Conservation (phyloP, 2,888 invertebrate species). For the Drosophila neutralis region DNA sequence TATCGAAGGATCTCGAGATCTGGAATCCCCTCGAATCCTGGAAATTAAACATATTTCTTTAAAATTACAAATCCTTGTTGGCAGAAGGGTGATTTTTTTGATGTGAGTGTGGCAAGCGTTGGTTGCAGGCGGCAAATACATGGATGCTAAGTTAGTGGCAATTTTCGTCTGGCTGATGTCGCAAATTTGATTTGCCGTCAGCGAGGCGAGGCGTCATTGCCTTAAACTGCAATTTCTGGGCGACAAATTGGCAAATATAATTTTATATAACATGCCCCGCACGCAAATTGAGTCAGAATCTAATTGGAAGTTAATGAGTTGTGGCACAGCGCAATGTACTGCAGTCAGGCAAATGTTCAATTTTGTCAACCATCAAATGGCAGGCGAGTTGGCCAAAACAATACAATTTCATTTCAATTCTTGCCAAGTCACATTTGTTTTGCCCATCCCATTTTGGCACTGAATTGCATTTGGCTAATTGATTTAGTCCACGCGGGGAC, state of each 20-base stretch:
- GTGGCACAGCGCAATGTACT: not conserved
- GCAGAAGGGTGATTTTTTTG: not conserved
- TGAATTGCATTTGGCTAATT: slow-evolving; percentile 75
- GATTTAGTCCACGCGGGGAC: slow-evolving; percentile 61
- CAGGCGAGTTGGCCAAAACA: slow-evolving; percentile 5
- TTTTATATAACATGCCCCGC: slow-evolving; percentile 23
- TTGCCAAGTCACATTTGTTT: slow-evolving; percentile 58
- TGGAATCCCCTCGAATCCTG: no score
- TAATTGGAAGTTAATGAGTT: slow-evolving; percentile 74
- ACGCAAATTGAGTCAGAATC: slow-evolving; percentile 50
- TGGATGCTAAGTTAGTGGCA: slow-evolving; percentile 39
- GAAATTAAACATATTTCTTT: no score
- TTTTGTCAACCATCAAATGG: slow-evolving; percentile 21
- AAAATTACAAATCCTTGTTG: no score
- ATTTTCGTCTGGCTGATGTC: slow-evolving; percentile 55
- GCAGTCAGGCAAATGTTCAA: not conserved
- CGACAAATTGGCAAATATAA: slow-evolving; percentile 65
- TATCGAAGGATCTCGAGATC: no score
- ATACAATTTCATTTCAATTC: slow-evolving; percentile 23
- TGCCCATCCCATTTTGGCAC: slow-evolving; percentile 65
- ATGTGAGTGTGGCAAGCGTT: slow-evolving; percentile 8
- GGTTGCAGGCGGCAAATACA: slow-evolving; percentile 19
- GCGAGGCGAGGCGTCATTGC: slow-evolving; percentile 24
- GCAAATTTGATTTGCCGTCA: slow-evolving; percentile 68
- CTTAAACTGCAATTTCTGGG: slow-evolving; percentile 75